Conservation (phyloP, 2,113 vertebrate species). For the Poeciliopsis occidentalis region DNA sequence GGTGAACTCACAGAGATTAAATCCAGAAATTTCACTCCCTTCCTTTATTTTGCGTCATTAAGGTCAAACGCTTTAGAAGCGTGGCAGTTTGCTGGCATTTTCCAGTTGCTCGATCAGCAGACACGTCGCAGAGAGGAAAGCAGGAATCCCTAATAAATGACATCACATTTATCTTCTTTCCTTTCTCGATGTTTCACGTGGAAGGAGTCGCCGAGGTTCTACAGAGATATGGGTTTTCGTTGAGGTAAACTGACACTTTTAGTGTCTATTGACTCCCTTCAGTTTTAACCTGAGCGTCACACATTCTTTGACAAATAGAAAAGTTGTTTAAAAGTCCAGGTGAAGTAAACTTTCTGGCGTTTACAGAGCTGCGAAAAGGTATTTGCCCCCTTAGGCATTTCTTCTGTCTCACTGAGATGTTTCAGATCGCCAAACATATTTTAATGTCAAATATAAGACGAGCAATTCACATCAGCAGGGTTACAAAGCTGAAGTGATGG, state of each 20-base stretch:
- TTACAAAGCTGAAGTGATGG: background rate
- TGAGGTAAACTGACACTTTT: constrained; percentile 21
- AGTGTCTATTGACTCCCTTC: constrained; percentile 9
- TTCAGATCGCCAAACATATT: background rate
- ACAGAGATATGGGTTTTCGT: constrained; percentile 5
- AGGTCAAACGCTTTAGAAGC: constrained; percentile 42
- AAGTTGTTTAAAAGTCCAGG: constrained; percentile 30
- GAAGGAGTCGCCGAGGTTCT: constrained; percentile 16
- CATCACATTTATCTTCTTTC: constrained; percentile 18
- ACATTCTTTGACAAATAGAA: constrained; percentile 18
- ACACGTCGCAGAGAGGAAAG: constrained; percentile 25
- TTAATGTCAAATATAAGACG: background rate
- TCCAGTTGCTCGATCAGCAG: constrained; percentile 33
- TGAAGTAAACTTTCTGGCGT: constrained; percentile 26
- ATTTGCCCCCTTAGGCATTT: background rate
- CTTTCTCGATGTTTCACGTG: background rate
- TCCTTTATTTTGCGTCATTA: constrained; percentile 65
- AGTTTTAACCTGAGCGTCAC: constrained; percentile 36
- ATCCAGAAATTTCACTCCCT: constrained; percentile 53
- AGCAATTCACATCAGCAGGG: background rate
- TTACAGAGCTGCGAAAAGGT: background rate
- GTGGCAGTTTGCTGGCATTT: constrained; percentile 54
- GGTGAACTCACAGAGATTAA: constrained; percentile 53
- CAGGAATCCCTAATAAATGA: constrained; percentile 22
- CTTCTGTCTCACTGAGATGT: background rate